phyloP scores from a whole-genome alignment of 30 jellyfish, hydroid and myxozoan species.

The Catostylus mosaicus region DNA sequence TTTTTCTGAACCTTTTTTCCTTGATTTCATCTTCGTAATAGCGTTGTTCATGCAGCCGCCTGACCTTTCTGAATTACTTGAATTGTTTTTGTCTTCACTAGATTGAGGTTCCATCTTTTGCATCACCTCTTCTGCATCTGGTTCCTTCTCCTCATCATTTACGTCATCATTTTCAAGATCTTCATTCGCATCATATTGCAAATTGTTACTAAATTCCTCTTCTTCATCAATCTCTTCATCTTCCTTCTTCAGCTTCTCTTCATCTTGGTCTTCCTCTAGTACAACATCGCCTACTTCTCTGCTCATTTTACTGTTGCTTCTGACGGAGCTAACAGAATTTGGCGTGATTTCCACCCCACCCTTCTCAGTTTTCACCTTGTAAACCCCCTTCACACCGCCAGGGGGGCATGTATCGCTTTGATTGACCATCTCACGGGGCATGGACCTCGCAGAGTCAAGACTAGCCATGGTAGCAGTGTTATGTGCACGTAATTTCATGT shows the following conservation, averaged over 20 bases:
- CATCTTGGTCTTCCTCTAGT: background rate
- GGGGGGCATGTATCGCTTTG: background rate
- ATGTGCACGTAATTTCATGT: constrained; percentile 56
- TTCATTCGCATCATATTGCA: background rate
- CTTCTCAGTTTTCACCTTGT: background rate
- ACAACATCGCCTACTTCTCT: background rate
- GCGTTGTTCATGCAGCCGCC: background rate
- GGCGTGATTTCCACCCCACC: background rate
- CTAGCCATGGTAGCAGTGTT: constrained; percentile 20
- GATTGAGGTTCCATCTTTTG: background rate
- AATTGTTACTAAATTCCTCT: background rate
- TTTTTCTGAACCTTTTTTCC: background rate
- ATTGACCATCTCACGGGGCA: background rate
- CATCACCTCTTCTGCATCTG: background rate
- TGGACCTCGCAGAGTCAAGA: constrained; percentile 9
- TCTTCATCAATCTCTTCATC: background rate
- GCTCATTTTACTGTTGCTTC: background rate
- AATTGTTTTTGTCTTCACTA: background rate
- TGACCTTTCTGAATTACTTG: background rate
- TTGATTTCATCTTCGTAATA: constrained; percentile 6
- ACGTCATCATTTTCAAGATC: background rate
- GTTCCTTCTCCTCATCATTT: background rate
- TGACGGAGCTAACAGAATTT: background rate
- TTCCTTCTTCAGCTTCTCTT: background rate
- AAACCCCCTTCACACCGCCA: background rate